Base-by-base conservation (phyloP, 2,113 vertebrate genomes). In the Coptodon rendalli region DNA sequence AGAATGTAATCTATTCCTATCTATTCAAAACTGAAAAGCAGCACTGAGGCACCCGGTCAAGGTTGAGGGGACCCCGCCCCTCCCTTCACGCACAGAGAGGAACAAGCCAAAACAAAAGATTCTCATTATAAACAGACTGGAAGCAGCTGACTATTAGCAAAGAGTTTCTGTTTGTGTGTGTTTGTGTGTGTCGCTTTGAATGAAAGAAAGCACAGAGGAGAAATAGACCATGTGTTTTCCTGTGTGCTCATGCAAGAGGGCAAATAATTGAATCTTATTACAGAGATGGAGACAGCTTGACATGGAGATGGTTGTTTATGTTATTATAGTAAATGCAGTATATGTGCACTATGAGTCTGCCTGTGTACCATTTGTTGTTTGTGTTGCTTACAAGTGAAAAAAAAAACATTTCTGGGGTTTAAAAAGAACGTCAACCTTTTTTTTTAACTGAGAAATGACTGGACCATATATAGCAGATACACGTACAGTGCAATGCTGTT, bases 1-100 rank as follows among this genome's bases (percentile, higher is more conserved):
- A 84, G 89, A 93, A 94, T 93, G 89, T 87, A 80, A 93, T 94
- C 89, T 84, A 45, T 92, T 94, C 89, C 87, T 89, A 91, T 91
- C 89, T 90, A 83, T 93, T 93, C 90, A 94, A 89, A 94, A 89
- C 82, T 86, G 89, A 89, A 85, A 84, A 57, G 88, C 85, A 61
- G 81, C 43, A 12, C 82, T 6, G 87, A 89, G 90, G 86, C 59
- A 22, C 84, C 80, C 52, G 29, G 92, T 93, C 94, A 95, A 93
- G 93, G 93, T 93, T 94, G 93, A 94, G 89, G 81, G 73, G 76
- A 53, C 85, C 5, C 63, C 22, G 16, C 48, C 48, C 84, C 48
- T 53, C 71, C 50, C 12, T 80, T 36, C 40, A 31, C 3, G 12
- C 86, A 87, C 88, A 81, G 40, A 81, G 87, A 34, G 73, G 85